Evolutionary conservation across 2,113 vertebrate species (phyloP), one percentile per base, ranked within the genome.

Genomic region (Malurus melanocephalus): DNA sequence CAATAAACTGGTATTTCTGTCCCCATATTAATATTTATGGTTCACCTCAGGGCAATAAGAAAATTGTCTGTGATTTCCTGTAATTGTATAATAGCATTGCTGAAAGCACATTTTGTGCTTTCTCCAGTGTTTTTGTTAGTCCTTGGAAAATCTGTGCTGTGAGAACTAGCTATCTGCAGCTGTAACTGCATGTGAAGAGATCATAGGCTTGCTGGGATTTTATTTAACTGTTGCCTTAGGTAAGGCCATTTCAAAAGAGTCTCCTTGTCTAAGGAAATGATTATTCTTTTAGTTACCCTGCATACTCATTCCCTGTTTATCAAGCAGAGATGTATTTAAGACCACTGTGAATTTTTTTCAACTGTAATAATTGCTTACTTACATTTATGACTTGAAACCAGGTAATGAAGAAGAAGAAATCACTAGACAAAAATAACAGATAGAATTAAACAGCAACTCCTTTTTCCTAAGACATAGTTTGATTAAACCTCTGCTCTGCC

Each of bases 21-120:
- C 46, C 38, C 48, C 3, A 2, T 81, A 72, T 68, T 59, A 81
- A 68, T 84, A 72, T 42, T 42, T 73, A 14, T 79, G 21, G 27
- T 52, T 76, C 45, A 61, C 42, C 30, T 90, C 33, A 42, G 77
- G 43, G 62, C 51, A 86, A 22, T 90, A 88, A 87, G 21, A 55
- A 79, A 78, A 84, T 72, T 53, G 28, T 48, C 65, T 46, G 8
- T 80, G 48, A 55, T 86, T 91, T 90, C 73, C 66, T 84, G 15
- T 68, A 81, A 76, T 73, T 76, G 24, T 59, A 51, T 82, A 75
- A 49, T 65, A 45, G 22, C 48, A 40, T 80, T 81, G 56, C 78
- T 81, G 51, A 85, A 94, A 88, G 80, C 64, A 93, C 85, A 62
- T 86, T 48, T 68, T 86, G 26, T 93, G 57, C 49, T 80, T 90